Conservation (phyloP, 2,888 invertebrate genomes). For the Bombylius major region DNA sequence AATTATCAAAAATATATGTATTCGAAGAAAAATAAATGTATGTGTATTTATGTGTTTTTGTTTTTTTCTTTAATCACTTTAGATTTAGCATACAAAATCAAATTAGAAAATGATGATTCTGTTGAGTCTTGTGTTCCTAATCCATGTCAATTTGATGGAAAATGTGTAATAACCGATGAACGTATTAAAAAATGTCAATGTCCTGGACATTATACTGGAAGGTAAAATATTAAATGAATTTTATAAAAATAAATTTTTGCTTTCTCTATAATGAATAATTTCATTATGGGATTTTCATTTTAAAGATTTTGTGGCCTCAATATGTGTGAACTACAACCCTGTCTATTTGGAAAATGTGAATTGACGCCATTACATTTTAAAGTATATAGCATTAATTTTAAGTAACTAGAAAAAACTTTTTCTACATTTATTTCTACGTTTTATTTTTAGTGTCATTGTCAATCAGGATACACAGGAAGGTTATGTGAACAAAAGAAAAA, state of each 20-base stretch:
- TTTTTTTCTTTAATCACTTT: slow-evolving; percentile 16
- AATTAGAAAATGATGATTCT: slow-evolving; percentile 47
- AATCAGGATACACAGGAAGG: slow-evolving; percentile 51
- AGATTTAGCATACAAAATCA: slow-evolving; percentile 52
- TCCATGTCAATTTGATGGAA: slow-evolving; percentile 59
- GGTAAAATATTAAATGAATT: slow-evolving; percentile 17
- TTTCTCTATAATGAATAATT: neutral
- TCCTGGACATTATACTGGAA: slow-evolving; percentile 58
- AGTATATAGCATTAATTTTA: slow-evolving; percentile 14
- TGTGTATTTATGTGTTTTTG: neutral
- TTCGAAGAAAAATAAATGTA: no score
- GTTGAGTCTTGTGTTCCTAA: slow-evolving; percentile 60
- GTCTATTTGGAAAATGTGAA: slow-evolving; percentile 41
- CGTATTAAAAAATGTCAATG: slow-evolving; percentile 54
- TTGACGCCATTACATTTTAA: slow-evolving; percentile 34
- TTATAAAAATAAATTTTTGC: neutral
- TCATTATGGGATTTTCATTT: neutral
- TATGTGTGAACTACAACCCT: slow-evolving; percentile 54
- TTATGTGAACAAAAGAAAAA: slow-evolving; percentile 54
- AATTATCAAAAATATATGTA: no score
- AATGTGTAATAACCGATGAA: slow-evolving; percentile 46
- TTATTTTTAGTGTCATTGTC: slow-evolving; percentile 46
- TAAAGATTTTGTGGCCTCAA: slow-evolving; percentile 58
- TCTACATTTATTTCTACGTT: no score
- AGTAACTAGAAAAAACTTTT: no score